These are phyloP conservation scores for Serinus canaria DNA, from an alignment of 2,113 vertebrate species.

Conservation along the genomic window DNA sequence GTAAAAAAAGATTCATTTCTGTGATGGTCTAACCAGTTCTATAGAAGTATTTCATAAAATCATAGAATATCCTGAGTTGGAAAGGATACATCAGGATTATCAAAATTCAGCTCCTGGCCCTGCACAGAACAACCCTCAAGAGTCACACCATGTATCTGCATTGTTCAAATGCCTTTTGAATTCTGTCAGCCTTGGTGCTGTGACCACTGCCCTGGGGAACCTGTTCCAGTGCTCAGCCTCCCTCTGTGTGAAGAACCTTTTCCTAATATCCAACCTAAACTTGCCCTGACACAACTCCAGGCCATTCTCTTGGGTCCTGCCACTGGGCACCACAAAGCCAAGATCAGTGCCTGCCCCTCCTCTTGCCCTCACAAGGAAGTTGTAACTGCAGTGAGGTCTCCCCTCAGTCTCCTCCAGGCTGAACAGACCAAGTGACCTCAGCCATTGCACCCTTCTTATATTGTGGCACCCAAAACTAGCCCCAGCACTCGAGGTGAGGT, in stretches of 20 bases:
- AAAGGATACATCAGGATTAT: not conserved
- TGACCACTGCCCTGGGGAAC: not conserved
- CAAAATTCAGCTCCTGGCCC: not conserved
- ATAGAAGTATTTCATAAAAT: not conserved
- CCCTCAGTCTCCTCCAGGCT: not conserved
- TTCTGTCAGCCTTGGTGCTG: not conserved
- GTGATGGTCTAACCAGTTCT: not conserved
- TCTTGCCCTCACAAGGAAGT: rapidly evolving
- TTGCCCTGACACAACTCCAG: not conserved
- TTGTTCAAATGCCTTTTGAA: not conserved
- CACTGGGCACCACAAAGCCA: not conserved
- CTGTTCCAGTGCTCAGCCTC: not conserved
- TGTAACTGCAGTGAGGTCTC: not conserved
- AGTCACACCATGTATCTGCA: not conserved
- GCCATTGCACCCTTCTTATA: not conserved
- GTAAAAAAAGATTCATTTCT: not conserved
- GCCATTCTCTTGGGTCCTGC: rapidly evolving
- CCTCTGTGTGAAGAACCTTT: not conserved
- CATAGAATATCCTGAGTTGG: not conserved
- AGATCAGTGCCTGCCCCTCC: not conserved
- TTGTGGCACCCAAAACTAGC: not conserved
- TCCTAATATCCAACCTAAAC: not conserved
- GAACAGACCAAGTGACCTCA: not conserved
- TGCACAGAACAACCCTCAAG: not conserved
- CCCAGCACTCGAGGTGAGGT: not conserved